Evolutionary conservation across 2,113 vertebrate genomes (phyloP).

Genomic region (Cariama cristata): DNA sequence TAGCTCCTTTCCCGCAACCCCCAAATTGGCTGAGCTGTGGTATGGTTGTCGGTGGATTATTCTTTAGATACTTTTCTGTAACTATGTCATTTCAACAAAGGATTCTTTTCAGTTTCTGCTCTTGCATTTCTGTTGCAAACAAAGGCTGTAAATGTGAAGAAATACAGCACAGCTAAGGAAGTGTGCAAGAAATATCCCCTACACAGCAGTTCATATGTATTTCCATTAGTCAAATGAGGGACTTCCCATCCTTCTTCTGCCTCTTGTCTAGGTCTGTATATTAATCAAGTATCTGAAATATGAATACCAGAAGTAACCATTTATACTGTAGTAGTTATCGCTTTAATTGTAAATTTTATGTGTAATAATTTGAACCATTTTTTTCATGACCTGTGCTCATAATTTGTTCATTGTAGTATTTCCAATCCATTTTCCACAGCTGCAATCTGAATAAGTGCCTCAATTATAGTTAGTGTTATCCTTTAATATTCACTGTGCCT

Average conservation of each 20-base stretch:
- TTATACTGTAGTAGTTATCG: constrained; percentile 24
- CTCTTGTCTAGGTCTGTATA: not conserved
- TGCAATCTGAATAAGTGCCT: constrained; percentile 66
- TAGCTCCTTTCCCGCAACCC: not conserved
- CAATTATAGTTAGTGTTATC: constrained; percentile 52
- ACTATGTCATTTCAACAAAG: not conserved
- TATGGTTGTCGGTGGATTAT: not conserved
- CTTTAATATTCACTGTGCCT: constrained; percentile 59
- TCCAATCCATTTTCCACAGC: constrained; percentile 61
- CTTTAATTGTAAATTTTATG: constrained; percentile 48
- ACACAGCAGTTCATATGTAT: not conserved
- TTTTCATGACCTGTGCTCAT: constrained; percentile 55
- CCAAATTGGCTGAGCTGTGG: not conserved
- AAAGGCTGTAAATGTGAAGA: not conserved
- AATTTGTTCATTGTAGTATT: constrained; percentile 65
- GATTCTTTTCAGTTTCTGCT: not conserved
- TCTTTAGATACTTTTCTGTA: not conserved
- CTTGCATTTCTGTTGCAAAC: not conserved
- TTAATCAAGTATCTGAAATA: not conserved
- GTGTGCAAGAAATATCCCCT: not conserved
- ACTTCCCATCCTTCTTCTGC: not conserved
- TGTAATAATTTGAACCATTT: constrained; percentile 49
- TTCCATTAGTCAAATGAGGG: not conserved
- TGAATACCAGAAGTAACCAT: constrained; percentile 6
- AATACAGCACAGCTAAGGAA: not conserved